These are phyloP conservation scores for Ascaphus truei DNA, from an alignment of 2,113 vertebrate species.

Conservation along the genomic window DNA sequence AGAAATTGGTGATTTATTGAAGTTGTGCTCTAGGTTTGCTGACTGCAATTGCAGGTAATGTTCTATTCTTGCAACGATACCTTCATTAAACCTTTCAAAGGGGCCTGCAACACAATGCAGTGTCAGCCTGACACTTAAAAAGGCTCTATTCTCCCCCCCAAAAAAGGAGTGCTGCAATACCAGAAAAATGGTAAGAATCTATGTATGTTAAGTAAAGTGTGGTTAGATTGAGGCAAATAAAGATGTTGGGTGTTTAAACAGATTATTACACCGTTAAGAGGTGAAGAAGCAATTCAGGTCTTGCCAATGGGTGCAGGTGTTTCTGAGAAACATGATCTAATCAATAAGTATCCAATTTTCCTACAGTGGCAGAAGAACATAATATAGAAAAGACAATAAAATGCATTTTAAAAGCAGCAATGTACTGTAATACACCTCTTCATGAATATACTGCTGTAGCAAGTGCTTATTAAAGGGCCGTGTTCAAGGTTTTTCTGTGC, in stretches of 20 bases:
- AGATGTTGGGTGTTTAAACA: too few relatives aligned
- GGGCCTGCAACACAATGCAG: background rate
- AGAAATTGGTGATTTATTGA: conserved; percentile 20
- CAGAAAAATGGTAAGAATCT: too few relatives aligned
- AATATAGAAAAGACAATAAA: conserved; percentile 4
- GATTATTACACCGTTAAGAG: too few relatives aligned
- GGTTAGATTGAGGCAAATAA: too few relatives aligned
- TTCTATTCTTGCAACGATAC: background rate
- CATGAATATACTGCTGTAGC: background rate
- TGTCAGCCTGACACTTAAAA: too few relatives aligned
- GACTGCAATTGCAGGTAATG: background rate
- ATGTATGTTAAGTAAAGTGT: too few relatives aligned
- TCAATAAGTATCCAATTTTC: conserved; percentile 11
- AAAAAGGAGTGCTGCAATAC: too few relatives aligned
- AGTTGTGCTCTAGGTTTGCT: background rate
- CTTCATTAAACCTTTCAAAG: background rate
- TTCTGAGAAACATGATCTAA: background rate
- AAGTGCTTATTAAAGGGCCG: background rate
- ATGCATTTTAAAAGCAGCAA: background rate
- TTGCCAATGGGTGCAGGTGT: background rate
- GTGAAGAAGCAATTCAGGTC: background rate
- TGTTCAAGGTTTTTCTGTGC: background rate
- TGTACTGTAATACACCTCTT: background rate
- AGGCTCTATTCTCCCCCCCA: too few relatives aligned
- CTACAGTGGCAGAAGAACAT: background rate